Conservation (phyloP, 2,113 vertebrate genomes). For the Athene noctua region DNA sequence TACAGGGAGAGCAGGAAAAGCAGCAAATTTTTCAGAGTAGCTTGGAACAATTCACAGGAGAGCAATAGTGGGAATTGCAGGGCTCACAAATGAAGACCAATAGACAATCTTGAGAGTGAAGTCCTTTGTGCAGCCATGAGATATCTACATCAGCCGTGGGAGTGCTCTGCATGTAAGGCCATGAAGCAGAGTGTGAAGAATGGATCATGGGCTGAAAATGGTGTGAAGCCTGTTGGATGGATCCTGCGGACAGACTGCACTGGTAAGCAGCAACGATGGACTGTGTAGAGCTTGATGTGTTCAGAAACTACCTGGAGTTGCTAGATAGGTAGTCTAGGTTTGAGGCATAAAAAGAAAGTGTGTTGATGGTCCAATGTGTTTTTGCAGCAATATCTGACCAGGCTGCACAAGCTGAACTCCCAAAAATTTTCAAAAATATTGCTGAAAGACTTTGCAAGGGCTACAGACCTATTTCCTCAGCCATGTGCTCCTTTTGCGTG, state of each 20-base stretch:
- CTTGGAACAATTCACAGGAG: not conserved
- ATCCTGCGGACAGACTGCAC: not conserved
- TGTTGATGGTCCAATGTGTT: not conserved
- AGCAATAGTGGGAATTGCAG: not conserved
- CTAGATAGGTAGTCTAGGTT: not conserved
- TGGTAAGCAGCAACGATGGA: not conserved
- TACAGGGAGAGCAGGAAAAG: not conserved
- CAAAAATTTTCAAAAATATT: not conserved
- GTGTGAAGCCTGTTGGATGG: rapidly evolving
- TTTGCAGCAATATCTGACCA: not conserved
- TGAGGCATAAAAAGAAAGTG: not conserved
- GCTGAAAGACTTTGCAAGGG: not conserved
- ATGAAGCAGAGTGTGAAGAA: not conserved
- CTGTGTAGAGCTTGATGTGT: not conserved
- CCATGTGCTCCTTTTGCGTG: not conserved
- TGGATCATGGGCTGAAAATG: not conserved
- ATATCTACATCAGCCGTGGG: not conserved
- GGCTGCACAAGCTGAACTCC: not conserved
- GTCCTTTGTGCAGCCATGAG: not conserved
- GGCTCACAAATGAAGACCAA: not conserved
- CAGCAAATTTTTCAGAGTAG: not conserved
- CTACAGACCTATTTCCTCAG: not conserved
- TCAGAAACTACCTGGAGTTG: not conserved
- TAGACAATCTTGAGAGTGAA: not conserved
- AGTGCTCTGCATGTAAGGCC: not conserved